Evolutionary conservation across 2,797 vertebrate species (phyloP).

Genomic region (Leptatherina wallacei): DNA sequence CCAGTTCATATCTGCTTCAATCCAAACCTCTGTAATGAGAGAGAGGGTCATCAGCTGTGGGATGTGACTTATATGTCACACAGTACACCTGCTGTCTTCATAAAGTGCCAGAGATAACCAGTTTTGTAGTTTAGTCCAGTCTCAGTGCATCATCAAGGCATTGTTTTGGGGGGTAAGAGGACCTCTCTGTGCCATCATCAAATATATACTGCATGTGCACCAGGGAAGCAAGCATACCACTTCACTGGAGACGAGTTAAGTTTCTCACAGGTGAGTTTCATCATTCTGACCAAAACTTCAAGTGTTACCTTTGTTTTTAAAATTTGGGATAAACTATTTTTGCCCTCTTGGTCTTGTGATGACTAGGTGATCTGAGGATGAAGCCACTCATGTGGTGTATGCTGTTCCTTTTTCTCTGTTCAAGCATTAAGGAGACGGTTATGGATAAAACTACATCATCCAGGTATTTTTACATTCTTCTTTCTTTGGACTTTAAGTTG

Average conservation of each 20-base stretch:
- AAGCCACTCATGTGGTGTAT: constrained; percentile 55
- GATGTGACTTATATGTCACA: constrained; percentile 47
- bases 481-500: not conserved
- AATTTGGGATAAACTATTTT: not conserved
- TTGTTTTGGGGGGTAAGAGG: constrained; percentile 9
- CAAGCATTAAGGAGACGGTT: constrained; percentile 60
- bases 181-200: constrained; percentile 21
- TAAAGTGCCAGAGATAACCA: constrained; percentile 34
- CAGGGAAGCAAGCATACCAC: constrained; percentile 11
- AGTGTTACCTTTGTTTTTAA: not conserved
- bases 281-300: not conserved
- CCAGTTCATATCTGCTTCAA: constrained; percentile 17
- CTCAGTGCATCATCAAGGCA: constrained; percentile 6
- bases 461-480: constrained; percentile 35
- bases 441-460: constrained; percentile 52
- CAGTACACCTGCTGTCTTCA: constrained; percentile 62
- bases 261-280: constrained; percentile 52
- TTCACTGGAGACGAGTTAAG: constrained; percentile 27
- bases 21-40: constrained; percentile 62
- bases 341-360: constrained; percentile 20
- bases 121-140: not conserved
- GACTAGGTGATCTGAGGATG: constrained; percentile 60
- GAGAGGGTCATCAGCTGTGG: constrained; percentile 35
- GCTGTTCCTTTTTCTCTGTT: constrained; percentile 69
- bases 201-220: constrained; percentile 36